Conservation (phyloP, 2,888 invertebrate genomes). For the Lycia hirtaria region DNA sequence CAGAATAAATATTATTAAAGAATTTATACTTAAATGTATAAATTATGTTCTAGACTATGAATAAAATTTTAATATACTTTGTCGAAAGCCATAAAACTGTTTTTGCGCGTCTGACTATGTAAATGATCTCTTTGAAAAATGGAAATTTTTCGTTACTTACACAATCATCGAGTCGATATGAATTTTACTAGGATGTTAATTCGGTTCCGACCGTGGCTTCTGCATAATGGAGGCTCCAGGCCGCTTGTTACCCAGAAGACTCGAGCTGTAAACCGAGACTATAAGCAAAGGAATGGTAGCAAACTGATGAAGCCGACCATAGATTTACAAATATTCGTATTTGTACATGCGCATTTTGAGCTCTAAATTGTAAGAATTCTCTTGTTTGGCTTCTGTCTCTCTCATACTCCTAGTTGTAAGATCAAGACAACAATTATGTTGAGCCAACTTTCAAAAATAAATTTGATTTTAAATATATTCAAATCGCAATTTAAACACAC, state of each 20-base stretch:
- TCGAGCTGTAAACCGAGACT: slow-evolving; percentile 38
- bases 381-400: too few relatives aligned
- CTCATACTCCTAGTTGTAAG: too few relatives aligned
- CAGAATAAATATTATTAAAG: too few relatives aligned
- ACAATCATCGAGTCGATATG: slow-evolving; percentile 64
- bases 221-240: slow-evolving; percentile 66
- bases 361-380: too few relatives aligned
- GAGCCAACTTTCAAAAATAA: too few relatives aligned
- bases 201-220: slow-evolving; percentile 53
- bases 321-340: too few relatives aligned
- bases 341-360: too few relatives aligned
- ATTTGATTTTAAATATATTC: too few relatives aligned
- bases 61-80: neutral
- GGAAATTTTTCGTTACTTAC: slow-evolving; percentile 62
- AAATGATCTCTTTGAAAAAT: slow-evolving; percentile 38
- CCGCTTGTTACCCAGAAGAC: slow-evolving; percentile 58
- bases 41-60: neutral
- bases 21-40: neutral
- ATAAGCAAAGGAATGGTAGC: slow-evolving; percentile 65
- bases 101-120: slow-evolving; percentile 20
- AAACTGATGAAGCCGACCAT: slow-evolving; percentile 65
- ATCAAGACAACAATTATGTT: too few relatives aligned
- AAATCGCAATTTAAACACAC: too few relatives aligned
- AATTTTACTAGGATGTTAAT: slow-evolving; percentile 65
- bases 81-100: neutral